Evolutionary conservation across 1,140 invertebrate species (phyloP).

Genomic region (Hypothenemus hampei): DNA sequence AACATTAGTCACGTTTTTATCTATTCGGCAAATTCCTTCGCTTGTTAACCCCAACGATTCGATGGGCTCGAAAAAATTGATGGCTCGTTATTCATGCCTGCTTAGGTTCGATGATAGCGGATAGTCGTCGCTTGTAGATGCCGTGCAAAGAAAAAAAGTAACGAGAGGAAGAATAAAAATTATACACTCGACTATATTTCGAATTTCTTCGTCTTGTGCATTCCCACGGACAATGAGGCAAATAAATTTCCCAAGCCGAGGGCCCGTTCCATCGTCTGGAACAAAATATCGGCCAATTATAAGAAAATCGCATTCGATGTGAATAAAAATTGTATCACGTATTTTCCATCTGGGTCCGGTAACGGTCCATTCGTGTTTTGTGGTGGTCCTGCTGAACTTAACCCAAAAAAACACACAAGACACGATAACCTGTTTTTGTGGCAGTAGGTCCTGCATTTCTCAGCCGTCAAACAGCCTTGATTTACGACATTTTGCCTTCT

Average conservation of each 20-base stretch:
- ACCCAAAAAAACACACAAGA: slow-evolving; percentile 1
- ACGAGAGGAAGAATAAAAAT: no score
- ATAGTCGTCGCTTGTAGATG: no score
- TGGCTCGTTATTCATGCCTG: not conserved
- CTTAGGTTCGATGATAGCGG: no score
- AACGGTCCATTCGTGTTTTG: slow-evolving; percentile 11
- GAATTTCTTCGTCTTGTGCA: no score
- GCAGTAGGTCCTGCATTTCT: not conserved
- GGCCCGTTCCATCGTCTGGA: no score
- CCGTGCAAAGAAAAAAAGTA: no score
- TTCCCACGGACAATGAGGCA: no score
- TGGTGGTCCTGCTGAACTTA: slow-evolving; percentile 10
- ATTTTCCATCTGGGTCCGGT: not conserved
- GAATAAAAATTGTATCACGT: slow-evolving; percentile 17
- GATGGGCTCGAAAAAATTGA: not conserved
- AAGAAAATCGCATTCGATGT: not conserved
- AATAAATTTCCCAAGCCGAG: no score
- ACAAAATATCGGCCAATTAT: no score
- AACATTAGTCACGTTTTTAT: slow-evolving; percentile 18
- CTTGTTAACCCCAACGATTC: slow-evolving; percentile 5
- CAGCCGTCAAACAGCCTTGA: slow-evolving; percentile 7
- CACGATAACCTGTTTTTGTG: slow-evolving; percentile 3
- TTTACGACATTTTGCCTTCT: slow-evolving; percentile 1
- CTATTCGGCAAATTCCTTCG: not conserved
- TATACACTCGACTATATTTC: not conserved